Percentiles rank a stretch among this genome's conserved stretches.
These are phyloP conservation scores for Tuberolachnus salignus DNA, from an alignment of 2,888 invertebrate species.

Conservation along the genomic window DNA sequence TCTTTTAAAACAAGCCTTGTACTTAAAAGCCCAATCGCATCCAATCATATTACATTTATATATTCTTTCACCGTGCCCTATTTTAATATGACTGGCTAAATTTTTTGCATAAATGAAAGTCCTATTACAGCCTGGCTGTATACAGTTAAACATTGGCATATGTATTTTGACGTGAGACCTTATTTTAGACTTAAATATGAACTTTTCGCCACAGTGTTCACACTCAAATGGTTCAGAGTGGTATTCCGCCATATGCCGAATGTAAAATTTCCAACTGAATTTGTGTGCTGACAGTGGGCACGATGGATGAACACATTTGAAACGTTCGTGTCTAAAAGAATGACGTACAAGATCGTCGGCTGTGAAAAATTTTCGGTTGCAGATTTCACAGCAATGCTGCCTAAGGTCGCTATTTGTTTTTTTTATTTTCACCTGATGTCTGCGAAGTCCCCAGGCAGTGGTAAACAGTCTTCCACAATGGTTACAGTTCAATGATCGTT, in stretches of 20 bases:
- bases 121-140: slow-evolving; percentile 5
- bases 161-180: slow-evolving; percentile 3
- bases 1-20: slow-evolving; percentile 1
- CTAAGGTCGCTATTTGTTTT: not conserved
- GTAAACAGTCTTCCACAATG: slow-evolving; percentile 22
- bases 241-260: slow-evolving; percentile 8
- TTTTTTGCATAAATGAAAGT: slow-evolving; percentile 6
- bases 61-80: slow-evolving; percentile 10
- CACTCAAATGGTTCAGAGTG: slow-evolving; percentile 33
- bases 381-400: not conserved
- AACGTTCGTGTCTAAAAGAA: slow-evolving; percentile 22
- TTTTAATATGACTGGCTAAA: not conserved
- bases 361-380: not conserved
- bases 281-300: not conserved
- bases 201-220: slow-evolving; percentile 26
- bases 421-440: slow-evolving; percentile 24
- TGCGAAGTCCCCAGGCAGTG: slow-evolving; percentile 38
- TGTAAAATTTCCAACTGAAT: slow-evolving; percentile 30
- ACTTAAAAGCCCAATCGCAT: slow-evolving; percentile 42
- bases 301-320: slow-evolving; percentile 17
- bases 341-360: not conserved
- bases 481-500: slow-evolving; percentile 15
- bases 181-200: slow-evolving; percentile 38
- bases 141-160: slow-evolving; percentile 39
- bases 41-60: slow-evolving; percentile 15